Evolutionary conservation across 1,140 invertebrate genomes (phyloP).

Genomic region (Zaprionus capensis): DNA sequence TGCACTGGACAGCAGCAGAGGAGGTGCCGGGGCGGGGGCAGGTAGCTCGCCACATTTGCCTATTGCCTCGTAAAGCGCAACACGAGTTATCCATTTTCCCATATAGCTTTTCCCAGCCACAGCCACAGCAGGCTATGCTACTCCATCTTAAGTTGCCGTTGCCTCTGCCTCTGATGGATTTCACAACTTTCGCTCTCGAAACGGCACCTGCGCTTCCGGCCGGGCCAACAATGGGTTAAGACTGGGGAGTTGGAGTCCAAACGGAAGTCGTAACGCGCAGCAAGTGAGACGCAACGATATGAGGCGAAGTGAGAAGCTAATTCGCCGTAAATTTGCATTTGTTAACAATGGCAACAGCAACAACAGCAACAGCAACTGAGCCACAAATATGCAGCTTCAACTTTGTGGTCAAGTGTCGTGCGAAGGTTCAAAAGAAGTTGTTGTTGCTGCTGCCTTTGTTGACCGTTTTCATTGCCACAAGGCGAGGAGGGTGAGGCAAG

Average conservation of each 20-base stretch:
- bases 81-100: conserved; percentile 68
- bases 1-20: not conserved
- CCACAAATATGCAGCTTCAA: conserved; percentile 59
- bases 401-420: conserved; percentile 76
- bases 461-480: conserved; percentile 62
- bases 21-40: not conserved
- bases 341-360: conserved; percentile 23
- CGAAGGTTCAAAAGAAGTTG: not conserved
- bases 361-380: conserved; percentile 16
- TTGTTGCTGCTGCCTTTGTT: conserved; percentile 15
- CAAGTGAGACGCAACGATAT: conserved; percentile 10
- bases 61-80: conserved; percentile 49
- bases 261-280: conserved; percentile 65
- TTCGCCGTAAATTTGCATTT: conserved; percentile 73
- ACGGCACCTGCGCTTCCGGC: conserved; percentile 59
- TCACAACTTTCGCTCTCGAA: conserved; percentile 76
- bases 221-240: conserved; percentile 64
- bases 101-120: conserved; percentile 25
- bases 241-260: conserved; percentile 15
- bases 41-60: not conserved
- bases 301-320: conserved; percentile 64
- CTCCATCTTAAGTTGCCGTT: not conserved
- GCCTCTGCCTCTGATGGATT: conserved; percentile 48
- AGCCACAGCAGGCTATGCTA: not conserved
- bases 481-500: not conserved